These are phyloP conservation scores for Aphelinus atriplicis DNA, from an alignment of 1,140 invertebrate species.

Conservation along the genomic window DNA sequence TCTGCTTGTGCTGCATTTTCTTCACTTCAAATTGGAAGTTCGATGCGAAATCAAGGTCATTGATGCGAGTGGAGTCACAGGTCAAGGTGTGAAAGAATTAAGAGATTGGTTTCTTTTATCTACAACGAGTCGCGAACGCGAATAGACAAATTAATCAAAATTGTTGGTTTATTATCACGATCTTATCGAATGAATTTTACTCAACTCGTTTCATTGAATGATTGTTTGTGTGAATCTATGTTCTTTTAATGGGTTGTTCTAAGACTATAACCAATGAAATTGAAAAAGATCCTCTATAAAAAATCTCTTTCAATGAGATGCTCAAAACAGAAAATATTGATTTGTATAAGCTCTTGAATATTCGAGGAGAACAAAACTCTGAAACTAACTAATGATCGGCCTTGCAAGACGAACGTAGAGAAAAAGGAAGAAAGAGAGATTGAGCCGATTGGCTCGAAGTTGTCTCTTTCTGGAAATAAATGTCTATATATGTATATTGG, in stretches of 20 bases:
- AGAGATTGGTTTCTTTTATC: conserved; percentile 69
- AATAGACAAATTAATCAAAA: conserved; percentile 8
- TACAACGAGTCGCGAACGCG: conserved; percentile 28
- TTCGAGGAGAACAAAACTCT: too few relatives aligned
- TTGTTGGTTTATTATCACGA: too few relatives aligned
- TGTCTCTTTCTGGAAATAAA: too few relatives aligned
- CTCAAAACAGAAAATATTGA: conserved; percentile 24
- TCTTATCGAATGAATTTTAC: too few relatives aligned
- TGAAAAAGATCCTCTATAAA: conserved; percentile 27
- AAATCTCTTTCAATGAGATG: conserved; percentile 36
- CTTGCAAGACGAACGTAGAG: too few relatives aligned
- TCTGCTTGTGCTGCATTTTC: conserved; percentile 79
- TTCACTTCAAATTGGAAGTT: conserved; percentile 73
- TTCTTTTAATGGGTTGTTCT: conserved; percentile 24
- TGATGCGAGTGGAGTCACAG: conserved; percentile 78
- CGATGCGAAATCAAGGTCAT: conserved; percentile 73
- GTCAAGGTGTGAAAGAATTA: conserved; percentile 75
- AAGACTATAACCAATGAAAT: conserved; percentile 32
- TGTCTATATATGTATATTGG: too few relatives aligned
- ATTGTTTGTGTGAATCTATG: conserved; percentile 34
- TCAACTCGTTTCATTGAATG: neutral
- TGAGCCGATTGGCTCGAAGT: too few relatives aligned
- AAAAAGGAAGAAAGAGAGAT: too few relatives aligned
- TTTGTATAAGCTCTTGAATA: too few relatives aligned
- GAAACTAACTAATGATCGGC: too few relatives aligned